Base-by-base conservation (phyloP, 2,888 invertebrate species). In the Andrena hattorfiana region DNA sequence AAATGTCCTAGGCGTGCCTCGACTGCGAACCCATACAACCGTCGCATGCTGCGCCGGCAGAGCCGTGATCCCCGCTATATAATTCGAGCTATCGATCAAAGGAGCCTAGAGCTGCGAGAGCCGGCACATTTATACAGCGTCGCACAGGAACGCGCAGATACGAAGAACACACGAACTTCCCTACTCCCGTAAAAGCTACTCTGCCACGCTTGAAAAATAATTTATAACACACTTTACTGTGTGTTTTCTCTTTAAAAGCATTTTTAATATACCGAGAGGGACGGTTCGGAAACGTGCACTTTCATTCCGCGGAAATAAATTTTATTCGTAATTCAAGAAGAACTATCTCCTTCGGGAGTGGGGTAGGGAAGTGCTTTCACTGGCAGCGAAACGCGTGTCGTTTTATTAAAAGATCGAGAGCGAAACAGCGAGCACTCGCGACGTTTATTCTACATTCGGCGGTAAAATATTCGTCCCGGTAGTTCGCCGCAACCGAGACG, bases 171-270 rank as follows among this genome's bases (percentile, higher is more conserved):
- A 63, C 28, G 56, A 83, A 83, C 71, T 82, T 71, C 56, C 59
- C 54, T 59, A 26, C 62, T 51, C 69, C 54, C 63, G 64, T 78
- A 82, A 86, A 80, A 75, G 75, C 74, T 64, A 73, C 71, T 73
- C 76, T 63, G 51, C 63, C 75, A 54, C 74, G 78, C 42, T 77
- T 77, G 70, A 81, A 78, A 86, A 81, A 81, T 86, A 86, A 86
- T 86, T 81, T 86, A 73, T 72, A 81, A 78, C 84, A 78, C 77
- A 73, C 70, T 76, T 79, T 73, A 72, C 73, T 13, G 56, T 26
- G 10, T 20, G 67, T 86, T 75, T 73, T 64, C 77, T 63, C 69
- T 77, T 83, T 86, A 75, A 85, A 83, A 85, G 86, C 86, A 77
- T 77, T 85, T 86, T 83, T 85, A 85, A 79, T 79, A 79, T 35